Percentiles rank a stretch among this genome's conserved stretches.
phyloP scores from a whole-genome alignment of 2,113 vertebrate genomes.

The Sitta europaea region DNA sequence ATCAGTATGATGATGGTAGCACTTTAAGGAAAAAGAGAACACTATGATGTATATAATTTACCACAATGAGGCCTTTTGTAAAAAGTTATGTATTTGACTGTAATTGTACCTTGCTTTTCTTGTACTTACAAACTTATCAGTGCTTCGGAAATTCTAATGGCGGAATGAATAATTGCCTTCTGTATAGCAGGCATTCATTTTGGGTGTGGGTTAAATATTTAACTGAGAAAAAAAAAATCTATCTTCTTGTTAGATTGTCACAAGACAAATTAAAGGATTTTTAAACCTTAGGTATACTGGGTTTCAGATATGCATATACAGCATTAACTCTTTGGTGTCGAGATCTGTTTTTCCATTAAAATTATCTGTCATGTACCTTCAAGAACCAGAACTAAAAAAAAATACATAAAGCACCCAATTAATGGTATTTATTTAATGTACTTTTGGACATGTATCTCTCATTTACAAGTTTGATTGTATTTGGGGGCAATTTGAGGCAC shows the following conservation, averaged over 20 bases:
- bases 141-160: constrained; percentile 19
- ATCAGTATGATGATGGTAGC: constrained; percentile 31
- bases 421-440: not conserved
- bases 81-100: constrained; percentile 50
- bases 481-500: not conserved
- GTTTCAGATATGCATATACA: not conserved
- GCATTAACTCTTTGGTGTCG: not conserved
- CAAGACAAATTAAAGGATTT: not conserved
- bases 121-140: constrained; percentile 22
- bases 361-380: not conserved
- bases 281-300: not conserved
- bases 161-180: not conserved
- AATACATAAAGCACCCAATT: not conserved
- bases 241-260: not conserved
- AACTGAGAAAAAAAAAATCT: not conserved
- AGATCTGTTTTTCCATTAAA: not conserved
- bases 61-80: constrained; percentile 78
- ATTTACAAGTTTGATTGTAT: not conserved
- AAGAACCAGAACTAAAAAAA: not conserved
- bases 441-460: not conserved
- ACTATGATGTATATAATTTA: constrained; percentile 61
- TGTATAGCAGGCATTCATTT: not conserved
- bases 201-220: constrained; percentile 5
- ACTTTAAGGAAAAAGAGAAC: constrained; percentile 72
- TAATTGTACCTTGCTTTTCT: constrained; percentile 32